Percentiles rank a stretch among this genome's conserved stretches.
Conservation (phyloP, 2,888 invertebrate species). For the Oscheius sp. region DNA sequence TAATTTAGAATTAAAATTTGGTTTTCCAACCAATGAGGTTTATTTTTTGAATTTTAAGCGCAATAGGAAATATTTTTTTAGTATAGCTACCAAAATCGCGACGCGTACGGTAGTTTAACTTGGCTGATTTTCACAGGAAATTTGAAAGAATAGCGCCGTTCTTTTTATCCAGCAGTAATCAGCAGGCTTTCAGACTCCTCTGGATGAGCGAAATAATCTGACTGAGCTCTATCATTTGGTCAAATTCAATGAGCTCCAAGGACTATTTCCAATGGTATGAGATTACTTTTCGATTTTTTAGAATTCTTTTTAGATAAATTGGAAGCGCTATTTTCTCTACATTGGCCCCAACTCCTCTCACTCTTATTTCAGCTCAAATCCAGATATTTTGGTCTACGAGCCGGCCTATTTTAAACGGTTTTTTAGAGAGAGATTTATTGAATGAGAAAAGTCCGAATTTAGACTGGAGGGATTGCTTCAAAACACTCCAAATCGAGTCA, state of each 20-base stretch:
- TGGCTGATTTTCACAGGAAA: no score
- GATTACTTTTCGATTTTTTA: not conserved
- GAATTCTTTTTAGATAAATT: conserved; percentile 60
- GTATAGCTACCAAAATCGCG: no score
- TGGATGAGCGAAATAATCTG: conserved; percentile 64
- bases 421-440: not conserved
- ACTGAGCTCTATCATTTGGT: conserved; percentile 60
- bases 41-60: no score
- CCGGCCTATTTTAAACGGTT: conserved; percentile 43
- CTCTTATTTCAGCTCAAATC: conserved; percentile 65
- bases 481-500: conserved; percentile 58
- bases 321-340: conserved; percentile 62
- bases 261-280: conserved; percentile 54
- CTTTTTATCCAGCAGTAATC: no score
- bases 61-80: no score
- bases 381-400: conserved; percentile 57
- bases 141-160: no score
- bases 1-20: no score
- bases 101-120: no score
- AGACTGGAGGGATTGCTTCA: conserved; percentile 65
- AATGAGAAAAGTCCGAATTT: not conserved
- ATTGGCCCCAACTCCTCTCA: conserved; percentile 66
- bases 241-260: conserved; percentile 51
- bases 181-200: no score
- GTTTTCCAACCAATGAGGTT: no score